These are phyloP conservation scores for Melanotaenia pygmaea DNA, from an alignment of 2,797 vertebrate genomes.

Conservation along the genomic window DNA sequence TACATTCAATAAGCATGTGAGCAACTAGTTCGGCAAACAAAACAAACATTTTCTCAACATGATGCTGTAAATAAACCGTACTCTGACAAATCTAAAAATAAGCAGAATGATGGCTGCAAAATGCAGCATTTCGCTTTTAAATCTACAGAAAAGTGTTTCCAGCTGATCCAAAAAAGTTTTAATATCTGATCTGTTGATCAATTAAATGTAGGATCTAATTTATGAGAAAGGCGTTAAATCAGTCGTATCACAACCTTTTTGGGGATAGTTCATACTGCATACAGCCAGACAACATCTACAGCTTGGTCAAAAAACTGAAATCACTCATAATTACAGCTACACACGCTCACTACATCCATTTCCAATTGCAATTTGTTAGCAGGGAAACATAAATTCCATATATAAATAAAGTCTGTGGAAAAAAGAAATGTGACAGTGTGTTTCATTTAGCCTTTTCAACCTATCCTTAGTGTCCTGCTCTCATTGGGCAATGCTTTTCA, in stretches of 20 bases:
- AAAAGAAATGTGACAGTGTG: slow-evolving; percentile 12
- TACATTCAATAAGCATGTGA: too few relatives aligned
- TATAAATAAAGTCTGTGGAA: background rate
- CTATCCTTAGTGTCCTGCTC: slow-evolving; percentile 20
- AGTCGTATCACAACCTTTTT: background rate
- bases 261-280: background rate
- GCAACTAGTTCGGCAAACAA: too few relatives aligned
- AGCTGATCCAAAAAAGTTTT: background rate
- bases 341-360: slow-evolving; percentile 3
- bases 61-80: too few relatives aligned
- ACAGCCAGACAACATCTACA: background rate
- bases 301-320: slow-evolving; percentile 20
- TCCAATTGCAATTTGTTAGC: slow-evolving; percentile 15
- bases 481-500: slow-evolving; percentile 42
- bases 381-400: slow-evolving; percentile 3
- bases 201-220: background rate
- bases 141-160: background rate
- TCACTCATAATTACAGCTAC: slow-evolving; percentile 13
- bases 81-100: background rate
- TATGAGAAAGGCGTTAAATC: background rate
- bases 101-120: background rate
- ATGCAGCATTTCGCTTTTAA: slow-evolving; percentile 1
- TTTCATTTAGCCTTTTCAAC: slow-evolving; percentile 17
- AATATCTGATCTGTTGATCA: background rate
- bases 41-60: too few relatives aligned